phyloP scores from a whole-genome alignment of 2,888 invertebrate genomes.

The Epistrophe grossulariae region DNA sequence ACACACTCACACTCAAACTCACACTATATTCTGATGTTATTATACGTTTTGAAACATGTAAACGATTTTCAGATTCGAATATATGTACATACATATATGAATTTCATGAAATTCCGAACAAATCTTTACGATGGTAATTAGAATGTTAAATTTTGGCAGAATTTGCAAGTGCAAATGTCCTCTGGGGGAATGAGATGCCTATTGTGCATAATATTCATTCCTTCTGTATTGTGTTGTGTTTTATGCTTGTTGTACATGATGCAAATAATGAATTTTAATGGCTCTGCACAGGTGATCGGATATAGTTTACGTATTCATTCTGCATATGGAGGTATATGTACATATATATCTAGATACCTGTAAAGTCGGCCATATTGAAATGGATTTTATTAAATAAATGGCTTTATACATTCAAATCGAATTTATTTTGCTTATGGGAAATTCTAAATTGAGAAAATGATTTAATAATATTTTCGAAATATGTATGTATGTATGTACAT shows the following conservation, averaged over 20 bases:
- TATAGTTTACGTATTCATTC: constrained; percentile 9
- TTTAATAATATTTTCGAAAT: constrained; percentile 6
- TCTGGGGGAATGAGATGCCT: constrained; percentile 6
- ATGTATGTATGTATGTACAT: neutral
- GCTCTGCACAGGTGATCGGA: constrained; percentile 44
- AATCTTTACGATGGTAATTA: constrained; percentile 66
- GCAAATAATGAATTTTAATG: constrained; percentile 60
- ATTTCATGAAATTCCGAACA: constrained; percentile 54
- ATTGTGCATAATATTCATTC: constrained; percentile 17
- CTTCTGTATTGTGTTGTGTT: neutral
- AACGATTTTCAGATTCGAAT: constrained; percentile 53
- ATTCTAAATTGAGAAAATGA: neutral
- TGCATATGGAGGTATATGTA: too few species aligned
- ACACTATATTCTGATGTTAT: constrained; percentile 9
- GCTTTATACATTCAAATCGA: constrained; percentile 10
- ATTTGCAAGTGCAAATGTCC: constrained; percentile 42
- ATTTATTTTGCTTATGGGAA: constrained; percentile 13
- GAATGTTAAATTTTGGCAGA: constrained; percentile 41
- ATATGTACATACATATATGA: constrained; percentile 40
- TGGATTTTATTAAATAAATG: constrained; percentile 41
- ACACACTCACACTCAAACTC: neutral
- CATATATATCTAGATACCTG: neutral
- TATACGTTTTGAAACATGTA: constrained; percentile 55
- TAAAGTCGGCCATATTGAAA: constrained; percentile 31
- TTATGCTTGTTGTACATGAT: constrained; percentile 30